Base-by-base conservation (phyloP, 1,140 invertebrate genomes). In the Neocloeon triangulifer region DNA sequence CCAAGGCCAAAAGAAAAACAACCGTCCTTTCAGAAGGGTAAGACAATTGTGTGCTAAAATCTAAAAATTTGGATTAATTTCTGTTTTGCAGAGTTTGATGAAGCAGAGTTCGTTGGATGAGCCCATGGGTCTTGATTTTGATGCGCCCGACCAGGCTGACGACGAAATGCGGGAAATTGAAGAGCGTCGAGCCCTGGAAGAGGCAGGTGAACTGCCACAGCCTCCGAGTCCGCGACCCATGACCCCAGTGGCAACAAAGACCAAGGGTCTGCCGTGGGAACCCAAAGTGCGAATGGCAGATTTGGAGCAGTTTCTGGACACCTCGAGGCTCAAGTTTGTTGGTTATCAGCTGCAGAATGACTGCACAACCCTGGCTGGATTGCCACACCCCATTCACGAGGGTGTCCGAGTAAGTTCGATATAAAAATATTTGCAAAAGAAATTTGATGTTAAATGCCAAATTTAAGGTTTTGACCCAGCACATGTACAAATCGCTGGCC, bases 241-340 rank as follows among this genome's bases (percentile, higher is more conserved):
- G 20, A 61, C 57, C 19, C 60, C 62, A 23, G 47, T 49, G 17
- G 55, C 53, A 35, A 39, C 37, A 25, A 46, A 40, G 41, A 41
- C 35, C 29, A 47, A 47, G 40, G 41, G 73, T 35, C 59, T 96
- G 37, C 89, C 91, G 2, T 96, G 89, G 91, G 71, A 74, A 38
- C 86, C 89, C 6, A 96, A 96, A 68, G 88, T 95, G n/a, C 60
- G 84, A 15, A 76, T 85, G 45, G 84, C 80, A 56, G 85, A 92
- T 50, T 73, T 94, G 27, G 84, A 95, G 43, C 59, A 64, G 38
- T 96, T 95, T 55, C 53, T 96, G 37, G 84, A 95, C 44, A 73
- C 73, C 44, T 84, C 86, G 5, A 57, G 92, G 43, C 61, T 78
- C 27, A 97, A 97, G 56, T 97, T 96, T 65, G 79, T 96, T 34